phyloP scores from a whole-genome alignment of 1,140 invertebrate genomes.

The Microplitis mediator region DNA sequence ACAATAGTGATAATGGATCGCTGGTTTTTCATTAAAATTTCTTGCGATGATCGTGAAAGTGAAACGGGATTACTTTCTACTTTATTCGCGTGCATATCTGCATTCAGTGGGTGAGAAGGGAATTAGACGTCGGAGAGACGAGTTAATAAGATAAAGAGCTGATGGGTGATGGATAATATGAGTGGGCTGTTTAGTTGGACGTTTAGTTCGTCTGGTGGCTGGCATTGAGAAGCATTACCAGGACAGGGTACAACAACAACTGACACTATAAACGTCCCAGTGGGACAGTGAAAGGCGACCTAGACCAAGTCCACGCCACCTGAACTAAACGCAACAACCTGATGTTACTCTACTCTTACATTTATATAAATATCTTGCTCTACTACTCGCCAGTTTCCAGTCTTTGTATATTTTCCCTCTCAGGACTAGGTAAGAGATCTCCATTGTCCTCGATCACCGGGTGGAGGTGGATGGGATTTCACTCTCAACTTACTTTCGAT shows the following conservation, averaged over 20 bases:
- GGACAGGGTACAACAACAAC: background rate
- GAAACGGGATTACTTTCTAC: too few species aligned
- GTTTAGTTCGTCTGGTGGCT: too few species aligned
- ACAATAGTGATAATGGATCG: too few species aligned
- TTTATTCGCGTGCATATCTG: too few species aligned
- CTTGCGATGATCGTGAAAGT: too few species aligned
- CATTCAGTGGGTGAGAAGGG: too few species aligned
- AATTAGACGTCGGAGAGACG: too few species aligned
- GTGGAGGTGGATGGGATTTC: constrained; percentile 5
- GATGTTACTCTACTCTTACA: constrained; percentile 5
- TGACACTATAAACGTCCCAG: constrained; percentile 31
- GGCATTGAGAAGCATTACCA: background rate
- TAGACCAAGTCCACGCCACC: constrained; percentile 49
- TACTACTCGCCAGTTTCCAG: background rate
- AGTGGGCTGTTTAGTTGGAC: too few species aligned
- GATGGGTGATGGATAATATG: too few species aligned
- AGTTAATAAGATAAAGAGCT: too few species aligned
- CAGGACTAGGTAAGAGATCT: background rate
- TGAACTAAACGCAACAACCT: background rate
- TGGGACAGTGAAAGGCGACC: constrained; percentile 58
- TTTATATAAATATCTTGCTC: background rate
- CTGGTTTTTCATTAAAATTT: too few species aligned
- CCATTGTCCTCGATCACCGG: background rate
- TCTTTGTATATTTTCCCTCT: background rate
- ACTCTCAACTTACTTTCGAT: constrained; percentile 28